These are phyloP conservation scores for Thaleichthys pacificus DNA, from an alignment of 2,797 vertebrate species.

Conservation along the genomic window DNA sequence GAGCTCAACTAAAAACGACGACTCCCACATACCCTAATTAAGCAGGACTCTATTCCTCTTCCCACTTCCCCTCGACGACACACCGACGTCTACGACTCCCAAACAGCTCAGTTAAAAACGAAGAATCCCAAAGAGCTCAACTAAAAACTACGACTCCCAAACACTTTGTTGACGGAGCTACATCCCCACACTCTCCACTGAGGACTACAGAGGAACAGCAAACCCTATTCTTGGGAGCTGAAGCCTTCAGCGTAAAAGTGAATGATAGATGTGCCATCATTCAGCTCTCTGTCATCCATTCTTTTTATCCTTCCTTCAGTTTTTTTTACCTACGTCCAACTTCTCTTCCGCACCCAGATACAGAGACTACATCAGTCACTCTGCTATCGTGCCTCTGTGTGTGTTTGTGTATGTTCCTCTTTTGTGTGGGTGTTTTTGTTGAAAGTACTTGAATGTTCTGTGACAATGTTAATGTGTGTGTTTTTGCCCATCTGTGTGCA, in stretches of 20 bases:
- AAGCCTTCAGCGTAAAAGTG: background rate
- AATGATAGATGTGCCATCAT: slow-evolving; percentile 11
- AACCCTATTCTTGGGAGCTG: background rate
- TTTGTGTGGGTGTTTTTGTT: background rate
- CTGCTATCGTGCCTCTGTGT: background rate
- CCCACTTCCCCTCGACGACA: too few relatives aligned
- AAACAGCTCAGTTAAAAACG: too few relatives aligned
- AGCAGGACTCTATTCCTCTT: too few relatives aligned
- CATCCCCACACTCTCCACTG: background rate
- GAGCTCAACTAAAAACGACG: background rate
- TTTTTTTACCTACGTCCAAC: background rate
- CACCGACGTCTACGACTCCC: too few relatives aligned
- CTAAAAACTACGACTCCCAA: background rate
- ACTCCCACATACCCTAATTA: background rate
- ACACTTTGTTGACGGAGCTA: too few relatives aligned
- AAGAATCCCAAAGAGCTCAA: background rate
- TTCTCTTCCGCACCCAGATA: background rate
- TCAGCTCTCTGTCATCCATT: background rate
- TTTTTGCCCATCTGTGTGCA: background rate
- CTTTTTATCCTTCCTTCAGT: background rate
- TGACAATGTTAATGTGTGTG: background rate
- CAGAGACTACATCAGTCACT: background rate
- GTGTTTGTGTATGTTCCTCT: background rate
- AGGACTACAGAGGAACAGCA: background rate
- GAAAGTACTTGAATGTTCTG: background rate